Percentiles rank a stretch among this genome's conserved stretches.
Conservation (phyloP, 2,113 vertebrate species). For the Brachyhypopomus occidentalis region DNA sequence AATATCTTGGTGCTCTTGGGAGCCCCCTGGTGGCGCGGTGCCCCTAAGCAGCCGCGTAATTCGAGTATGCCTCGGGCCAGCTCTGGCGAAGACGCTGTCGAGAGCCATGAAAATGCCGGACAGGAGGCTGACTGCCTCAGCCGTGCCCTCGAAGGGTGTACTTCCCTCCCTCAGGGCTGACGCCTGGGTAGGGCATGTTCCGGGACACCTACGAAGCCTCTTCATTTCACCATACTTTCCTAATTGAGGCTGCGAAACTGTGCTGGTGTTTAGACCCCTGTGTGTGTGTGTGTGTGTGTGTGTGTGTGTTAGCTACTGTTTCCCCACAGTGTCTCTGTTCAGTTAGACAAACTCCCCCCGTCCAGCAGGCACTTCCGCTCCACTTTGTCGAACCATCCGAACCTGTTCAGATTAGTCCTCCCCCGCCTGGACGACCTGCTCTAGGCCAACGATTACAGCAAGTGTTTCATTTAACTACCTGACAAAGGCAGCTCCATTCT, state of each 20-base stretch:
- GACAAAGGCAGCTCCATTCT: not conserved
- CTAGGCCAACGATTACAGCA: not conserved
- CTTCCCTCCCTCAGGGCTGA: too few relatives aligned
- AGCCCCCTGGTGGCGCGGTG: too few relatives aligned
- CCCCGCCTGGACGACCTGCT: not conserved
- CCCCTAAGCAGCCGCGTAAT: too few relatives aligned
- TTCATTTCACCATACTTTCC: too few relatives aligned
- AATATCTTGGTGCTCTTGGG: too few relatives aligned
- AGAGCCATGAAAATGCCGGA: too few relatives aligned
- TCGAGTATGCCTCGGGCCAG: too few relatives aligned
- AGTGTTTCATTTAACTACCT: conserved; percentile 18
- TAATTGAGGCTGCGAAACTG: not conserved
- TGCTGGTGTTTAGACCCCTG: not conserved
- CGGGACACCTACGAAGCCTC: too few relatives aligned
- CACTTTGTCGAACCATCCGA: not conserved
- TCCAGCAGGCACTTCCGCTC: not conserved
- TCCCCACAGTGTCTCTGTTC: not conserved
- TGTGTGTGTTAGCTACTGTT: not conserved
- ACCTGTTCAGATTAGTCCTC: not conserved
- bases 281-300: not conserved
- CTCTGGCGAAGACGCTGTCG: too few relatives aligned
- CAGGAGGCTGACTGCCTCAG: too few relatives aligned
- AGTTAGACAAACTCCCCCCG: not conserved
- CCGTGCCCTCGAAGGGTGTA: too few relatives aligned
- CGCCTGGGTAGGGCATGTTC: too few relatives aligned